These are phyloP conservation scores for Aurelia aurita DNA, from an alignment of 30 jellyfish, hydroid and myxozoan genomes.

Conservation along the genomic window DNA sequence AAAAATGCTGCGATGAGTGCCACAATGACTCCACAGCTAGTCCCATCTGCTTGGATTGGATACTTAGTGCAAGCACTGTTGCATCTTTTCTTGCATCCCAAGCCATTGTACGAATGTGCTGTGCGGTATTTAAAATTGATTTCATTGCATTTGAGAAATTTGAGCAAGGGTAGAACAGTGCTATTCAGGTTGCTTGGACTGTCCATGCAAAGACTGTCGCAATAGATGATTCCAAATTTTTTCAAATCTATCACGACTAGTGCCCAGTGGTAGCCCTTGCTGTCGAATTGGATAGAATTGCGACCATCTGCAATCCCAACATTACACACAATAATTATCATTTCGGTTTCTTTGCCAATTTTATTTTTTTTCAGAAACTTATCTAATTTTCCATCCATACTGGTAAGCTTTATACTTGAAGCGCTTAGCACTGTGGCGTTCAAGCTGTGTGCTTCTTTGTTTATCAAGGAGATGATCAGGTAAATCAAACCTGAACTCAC, in stretches of 20 bases:
- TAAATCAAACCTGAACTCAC: background rate
- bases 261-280: constrained; percentile 11
- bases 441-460: constrained; percentile 3
- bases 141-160: background rate
- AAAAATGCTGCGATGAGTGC: background rate
- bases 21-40: constrained; percentile 3
- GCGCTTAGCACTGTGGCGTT: background rate
- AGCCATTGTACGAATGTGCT: background rate
- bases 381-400: background rate
- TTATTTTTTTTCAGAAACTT: background rate
- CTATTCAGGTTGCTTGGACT: background rate
- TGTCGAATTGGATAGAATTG: constrained; percentile 5
- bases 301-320: constrained; percentile 3
- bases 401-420: background rate
- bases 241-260: constrained; percentile 1
- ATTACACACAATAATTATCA: background rate
- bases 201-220: constrained; percentile 9
- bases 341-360: background rate
- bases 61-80: background rate
- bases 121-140: background rate
- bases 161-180: constrained; percentile 4
- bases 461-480: background rate
- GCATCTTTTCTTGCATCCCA: background rate
- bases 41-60: background rate
- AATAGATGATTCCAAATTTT: background rate